Evolutionary conservation across 2,888 invertebrate species (phyloP).

Genomic region (Formica aserva): DNA sequence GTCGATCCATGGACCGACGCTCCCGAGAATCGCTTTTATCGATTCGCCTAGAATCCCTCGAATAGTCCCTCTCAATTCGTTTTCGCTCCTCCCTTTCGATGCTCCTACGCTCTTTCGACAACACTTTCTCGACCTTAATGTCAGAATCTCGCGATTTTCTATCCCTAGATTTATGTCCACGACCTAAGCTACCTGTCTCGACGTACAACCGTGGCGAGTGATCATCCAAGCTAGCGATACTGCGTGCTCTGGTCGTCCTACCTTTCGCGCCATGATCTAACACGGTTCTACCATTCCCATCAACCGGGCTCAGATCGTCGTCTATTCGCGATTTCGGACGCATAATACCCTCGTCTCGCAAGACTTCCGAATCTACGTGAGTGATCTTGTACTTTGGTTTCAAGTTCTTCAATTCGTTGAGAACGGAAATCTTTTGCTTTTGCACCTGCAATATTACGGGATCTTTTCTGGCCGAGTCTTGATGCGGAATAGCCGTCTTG

Average conservation of each 20-base stretch:
- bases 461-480: conserved; percentile 79
- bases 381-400: conserved; percentile 83
- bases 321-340: conserved; percentile 84
- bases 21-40: conserved; percentile 75
- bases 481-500: conserved; percentile 74
- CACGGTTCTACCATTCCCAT: conserved; percentile 71
- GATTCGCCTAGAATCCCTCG: conserved; percentile 71
- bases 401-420: conserved; percentile 82
- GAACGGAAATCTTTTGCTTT: conserved; percentile 81
- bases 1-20: conserved; percentile 76
- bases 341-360: conserved; percentile 85
- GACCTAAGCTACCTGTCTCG: conserved; percentile 83
- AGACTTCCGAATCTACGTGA: conserved; percentile 84
- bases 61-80: conserved; percentile 78
- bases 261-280: conserved; percentile 68
- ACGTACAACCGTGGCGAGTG: conserved; percentile 75
- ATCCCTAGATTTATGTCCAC: conserved; percentile 77
- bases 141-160: conserved; percentile 77
- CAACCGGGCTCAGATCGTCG: conserved; percentile 82
- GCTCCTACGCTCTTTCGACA: conserved; percentile 77
- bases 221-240: conserved; percentile 83
- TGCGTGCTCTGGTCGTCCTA: conserved; percentile 79
- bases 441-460: conserved; percentile 82
- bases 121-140: conserved; percentile 73
- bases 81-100: conserved; percentile 80